phyloP scores from a whole-genome alignment of 2,113 vertebrate species.

The Osmerus eperlanus region DNA sequence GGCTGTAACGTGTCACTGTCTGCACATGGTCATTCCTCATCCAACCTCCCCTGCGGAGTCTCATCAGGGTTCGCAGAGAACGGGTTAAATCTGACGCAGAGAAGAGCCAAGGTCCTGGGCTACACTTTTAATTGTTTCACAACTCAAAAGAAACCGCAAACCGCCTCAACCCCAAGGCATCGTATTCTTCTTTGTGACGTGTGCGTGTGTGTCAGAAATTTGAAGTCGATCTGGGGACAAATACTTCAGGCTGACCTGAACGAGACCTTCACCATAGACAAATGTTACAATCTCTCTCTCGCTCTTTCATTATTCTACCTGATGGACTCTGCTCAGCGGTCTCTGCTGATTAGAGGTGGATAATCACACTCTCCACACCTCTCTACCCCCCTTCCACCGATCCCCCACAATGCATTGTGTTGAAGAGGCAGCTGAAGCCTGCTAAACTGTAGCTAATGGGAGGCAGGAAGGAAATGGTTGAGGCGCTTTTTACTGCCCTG shows the following conservation, averaged over 20 bases:
- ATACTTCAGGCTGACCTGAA: conserved; percentile 26
- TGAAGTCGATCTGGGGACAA: conserved; percentile 35
- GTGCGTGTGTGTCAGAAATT: not conserved
- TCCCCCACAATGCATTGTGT: conserved; percentile 18
- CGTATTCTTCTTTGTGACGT: not conserved
- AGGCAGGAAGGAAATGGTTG: conserved; percentile 22
- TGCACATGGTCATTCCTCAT: conserved; percentile 4
- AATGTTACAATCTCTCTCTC: no score
- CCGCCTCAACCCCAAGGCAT: not conserved
- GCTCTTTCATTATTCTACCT: conserved; percentile 31
- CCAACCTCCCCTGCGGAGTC: not conserved
- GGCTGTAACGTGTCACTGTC: conserved; percentile 4
- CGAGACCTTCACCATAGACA: not conserved
- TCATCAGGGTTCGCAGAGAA: not conserved
- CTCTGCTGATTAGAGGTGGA: conserved; percentile 27
- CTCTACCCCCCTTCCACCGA: conserved; percentile 8
- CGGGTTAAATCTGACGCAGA: no score
- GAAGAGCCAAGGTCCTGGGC: no score
- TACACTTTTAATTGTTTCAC: not conserved
- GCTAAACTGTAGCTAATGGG: conserved; percentile 37
- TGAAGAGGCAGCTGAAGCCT: conserved; percentile 11
- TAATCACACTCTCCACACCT: conserved; percentile 17
- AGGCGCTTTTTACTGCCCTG: conserved; percentile 43
- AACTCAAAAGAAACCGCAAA: not conserved
- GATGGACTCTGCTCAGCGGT: conserved; percentile 24